phyloP scores from a whole-genome alignment of 2,888 invertebrate genomes.

The Heliconius erato region DNA sequence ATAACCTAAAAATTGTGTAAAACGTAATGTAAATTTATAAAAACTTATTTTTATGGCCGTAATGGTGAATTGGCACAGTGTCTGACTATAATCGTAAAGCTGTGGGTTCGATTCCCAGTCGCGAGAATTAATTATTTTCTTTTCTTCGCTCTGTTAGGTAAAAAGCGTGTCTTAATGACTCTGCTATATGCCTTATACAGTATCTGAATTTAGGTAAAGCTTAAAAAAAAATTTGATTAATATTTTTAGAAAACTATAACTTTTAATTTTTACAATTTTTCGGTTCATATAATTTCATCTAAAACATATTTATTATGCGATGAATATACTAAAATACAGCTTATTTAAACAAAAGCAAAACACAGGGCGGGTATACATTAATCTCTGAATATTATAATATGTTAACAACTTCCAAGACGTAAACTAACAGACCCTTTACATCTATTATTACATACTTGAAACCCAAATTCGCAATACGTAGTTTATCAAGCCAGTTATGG shows the following conservation, averaged over 20 bases:
- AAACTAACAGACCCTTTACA: constrained; percentile 20
- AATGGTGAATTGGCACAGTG: too few species aligned
- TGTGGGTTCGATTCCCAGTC: too few species aligned
- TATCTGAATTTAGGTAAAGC: too few species aligned
- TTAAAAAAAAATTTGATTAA: too few species aligned
- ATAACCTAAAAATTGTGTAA: neutral
- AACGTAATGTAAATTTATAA: neutral
- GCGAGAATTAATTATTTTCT: too few species aligned
- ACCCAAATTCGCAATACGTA: neutral
- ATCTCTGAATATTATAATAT: constrained; percentile 12
- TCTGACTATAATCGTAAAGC: too few species aligned
- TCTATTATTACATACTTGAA: constrained; percentile 21
- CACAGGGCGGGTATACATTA: neutral
- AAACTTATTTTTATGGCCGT: neutral
- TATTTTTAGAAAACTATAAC: too few species aligned
- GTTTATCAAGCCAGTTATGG: neutral
- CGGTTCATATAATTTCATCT: neutral
- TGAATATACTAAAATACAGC: neutral
- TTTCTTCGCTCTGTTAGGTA: too few species aligned
- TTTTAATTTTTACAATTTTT: too few species aligned
- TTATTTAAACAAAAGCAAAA: neutral
- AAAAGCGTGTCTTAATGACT: too few species aligned
- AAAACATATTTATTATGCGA: neutral
- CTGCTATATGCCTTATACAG: too few species aligned
- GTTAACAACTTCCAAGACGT: constrained; percentile 21